Conservation (phyloP, 2,888 invertebrate species). For the Trachelus iudaicus region DNA sequence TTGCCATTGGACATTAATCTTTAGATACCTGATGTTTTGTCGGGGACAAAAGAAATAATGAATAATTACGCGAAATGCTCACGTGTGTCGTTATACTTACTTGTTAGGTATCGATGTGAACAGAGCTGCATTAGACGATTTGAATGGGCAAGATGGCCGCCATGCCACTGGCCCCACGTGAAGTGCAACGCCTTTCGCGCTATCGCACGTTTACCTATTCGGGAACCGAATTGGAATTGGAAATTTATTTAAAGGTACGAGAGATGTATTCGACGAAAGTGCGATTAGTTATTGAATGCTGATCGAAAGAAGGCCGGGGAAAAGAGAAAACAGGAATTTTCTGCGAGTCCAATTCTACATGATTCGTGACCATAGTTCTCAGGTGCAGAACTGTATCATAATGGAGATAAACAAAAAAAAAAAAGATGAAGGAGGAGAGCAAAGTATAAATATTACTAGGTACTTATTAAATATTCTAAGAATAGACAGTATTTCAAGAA, state of each 20-base stretch:
- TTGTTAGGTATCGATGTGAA: background rate
- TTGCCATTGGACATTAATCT: background rate
- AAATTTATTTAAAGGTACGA: background rate
- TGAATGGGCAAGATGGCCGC: background rate
- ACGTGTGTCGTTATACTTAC: background rate
- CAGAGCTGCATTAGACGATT: background rate
- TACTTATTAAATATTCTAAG: conserved; percentile 39
- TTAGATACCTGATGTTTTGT: background rate
- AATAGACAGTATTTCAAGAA: conserved; percentile 44
- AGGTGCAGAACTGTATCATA: conserved; percentile 36
- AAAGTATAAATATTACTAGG: conserved; percentile 35
- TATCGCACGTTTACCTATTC: background rate
- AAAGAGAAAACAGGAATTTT: background rate
- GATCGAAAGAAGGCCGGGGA: background rate
- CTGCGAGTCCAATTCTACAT: background rate
- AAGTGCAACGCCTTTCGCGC: background rate
- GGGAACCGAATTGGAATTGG: background rate
- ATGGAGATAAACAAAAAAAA: conserved; percentile 4
- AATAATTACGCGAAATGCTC: background rate
- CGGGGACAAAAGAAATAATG: background rate
- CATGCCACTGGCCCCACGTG: background rate
- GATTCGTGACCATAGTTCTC: conserved; percentile 32
- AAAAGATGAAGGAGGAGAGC: conserved; percentile 1
- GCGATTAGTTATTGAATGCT: background rate
- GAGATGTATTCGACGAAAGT: background rate